A percentile compares a stretch with the other conserved stretches of the same genome.
Conservation (phyloP, 2,888 invertebrate species). For the Tinea trinotella region DNA sequence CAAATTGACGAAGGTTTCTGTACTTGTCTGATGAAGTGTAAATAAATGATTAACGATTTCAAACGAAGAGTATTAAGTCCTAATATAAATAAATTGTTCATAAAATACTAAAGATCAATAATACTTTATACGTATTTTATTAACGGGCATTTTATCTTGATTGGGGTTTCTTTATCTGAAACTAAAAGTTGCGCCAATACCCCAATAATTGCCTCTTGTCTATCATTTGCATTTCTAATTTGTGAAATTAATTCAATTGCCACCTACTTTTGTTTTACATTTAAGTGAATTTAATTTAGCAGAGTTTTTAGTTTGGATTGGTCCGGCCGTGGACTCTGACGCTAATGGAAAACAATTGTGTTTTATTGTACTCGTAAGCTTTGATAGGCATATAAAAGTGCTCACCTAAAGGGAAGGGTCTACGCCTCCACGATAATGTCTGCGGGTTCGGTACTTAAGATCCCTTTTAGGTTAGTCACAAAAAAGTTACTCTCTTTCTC, state of each 20-base stretch:
- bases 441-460: constrained; percentile 56
- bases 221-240: constrained; percentile 12
- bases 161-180: not conserved
- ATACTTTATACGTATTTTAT: not conserved
- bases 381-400: constrained; percentile 66
- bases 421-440: constrained; percentile 57
- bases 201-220: not conserved
- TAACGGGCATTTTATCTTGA: not conserved
- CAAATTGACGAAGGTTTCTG: constrained; percentile 38
- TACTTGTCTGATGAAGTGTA: constrained; percentile 30
- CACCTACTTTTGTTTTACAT: not conserved
- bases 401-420: constrained; percentile 62
- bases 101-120: not conserved
- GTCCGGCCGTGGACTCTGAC: constrained; percentile 35
- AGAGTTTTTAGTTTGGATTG: constrained; percentile 21
- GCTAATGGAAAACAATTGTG: constrained; percentile 70
- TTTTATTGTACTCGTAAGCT: constrained; percentile 67
- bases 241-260: constrained; percentile 16
- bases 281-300: constrained; percentile 6
- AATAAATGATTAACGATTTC: constrained; percentile 26
- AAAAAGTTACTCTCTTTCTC: constrained; percentile 50
- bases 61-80: not conserved
- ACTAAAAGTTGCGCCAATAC: not conserved
- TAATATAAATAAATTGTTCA: not conserved
- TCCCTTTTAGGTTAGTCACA: constrained; percentile 52